Conservation (phyloP, 37 sponge, comb jelly and placozoan genomes). For the Ianthella basta region DNA sequence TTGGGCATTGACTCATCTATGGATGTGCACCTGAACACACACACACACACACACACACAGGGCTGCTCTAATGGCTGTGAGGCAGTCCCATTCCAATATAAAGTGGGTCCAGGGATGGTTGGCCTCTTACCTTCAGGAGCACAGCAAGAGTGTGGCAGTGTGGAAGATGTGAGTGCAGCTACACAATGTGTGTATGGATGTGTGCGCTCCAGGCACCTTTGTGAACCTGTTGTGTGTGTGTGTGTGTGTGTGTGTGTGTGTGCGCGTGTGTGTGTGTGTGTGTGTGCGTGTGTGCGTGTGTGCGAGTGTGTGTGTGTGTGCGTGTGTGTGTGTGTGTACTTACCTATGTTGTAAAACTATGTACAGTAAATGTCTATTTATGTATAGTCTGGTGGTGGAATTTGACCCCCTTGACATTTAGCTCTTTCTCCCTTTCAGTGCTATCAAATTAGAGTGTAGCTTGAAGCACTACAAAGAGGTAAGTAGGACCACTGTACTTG, state of each 20-base stretch:
- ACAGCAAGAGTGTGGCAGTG: neutral
- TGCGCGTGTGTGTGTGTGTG: neutral
- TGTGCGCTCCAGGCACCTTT: no score
- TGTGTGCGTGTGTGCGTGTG: no score
- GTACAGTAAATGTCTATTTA: neutral
- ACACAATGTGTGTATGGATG: no score
- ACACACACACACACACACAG: conserved; percentile 25
- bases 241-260: no score
- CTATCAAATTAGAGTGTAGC: conserved; percentile 2
- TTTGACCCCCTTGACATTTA: neutral
- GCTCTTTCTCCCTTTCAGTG: neutral
- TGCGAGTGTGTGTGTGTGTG: no score
- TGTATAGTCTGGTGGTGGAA: neutral
- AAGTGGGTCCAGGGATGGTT: conserved; percentile 24
- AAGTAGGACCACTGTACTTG: no score
- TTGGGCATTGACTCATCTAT: neutral
- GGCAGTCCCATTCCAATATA: neutral
- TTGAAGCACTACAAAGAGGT: conserved; percentile 29
- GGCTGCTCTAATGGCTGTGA: neutral
- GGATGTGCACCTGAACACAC: neutral
- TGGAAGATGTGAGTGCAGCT: conserved; percentile 10
- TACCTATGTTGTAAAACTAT: no score
- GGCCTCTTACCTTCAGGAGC: conserved; percentile 3
- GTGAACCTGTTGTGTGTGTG: neutral
- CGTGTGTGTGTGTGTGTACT: neutral